These are phyloP conservation scores for Trachemys scripta DNA, from an alignment of 2,113 vertebrate species.

Conservation along the genomic window DNA sequence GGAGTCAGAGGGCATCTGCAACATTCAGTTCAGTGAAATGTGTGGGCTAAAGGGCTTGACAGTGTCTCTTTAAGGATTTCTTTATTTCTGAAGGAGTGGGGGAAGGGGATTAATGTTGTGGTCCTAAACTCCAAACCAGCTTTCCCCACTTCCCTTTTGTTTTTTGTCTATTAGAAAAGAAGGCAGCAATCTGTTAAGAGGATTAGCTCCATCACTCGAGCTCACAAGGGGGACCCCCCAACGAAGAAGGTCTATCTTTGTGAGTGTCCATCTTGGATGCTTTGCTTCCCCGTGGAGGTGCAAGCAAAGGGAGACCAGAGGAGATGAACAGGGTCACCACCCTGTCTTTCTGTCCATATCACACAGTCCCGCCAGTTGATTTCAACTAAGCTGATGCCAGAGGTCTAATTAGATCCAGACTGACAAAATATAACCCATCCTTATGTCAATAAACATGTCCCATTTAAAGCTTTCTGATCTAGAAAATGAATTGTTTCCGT, in stretches of 20 bases:
- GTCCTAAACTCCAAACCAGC: background rate
- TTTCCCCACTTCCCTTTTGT: background rate
- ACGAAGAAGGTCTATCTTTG: background rate
- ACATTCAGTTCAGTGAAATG: background rate
- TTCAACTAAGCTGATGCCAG: background rate
- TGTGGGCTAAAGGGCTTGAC: background rate
- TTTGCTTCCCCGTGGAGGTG: background rate
- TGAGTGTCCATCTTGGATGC: background rate
- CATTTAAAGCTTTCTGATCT: background rate
- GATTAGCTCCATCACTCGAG: constrained; percentile 1
- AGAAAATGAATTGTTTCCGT: background rate
- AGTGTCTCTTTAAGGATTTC: background rate
- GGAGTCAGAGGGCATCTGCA: background rate
- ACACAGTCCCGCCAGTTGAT: background rate
- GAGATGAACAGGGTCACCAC: background rate
- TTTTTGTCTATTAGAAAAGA: background rate
- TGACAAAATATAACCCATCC: background rate
- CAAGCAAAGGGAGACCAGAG: background rate
- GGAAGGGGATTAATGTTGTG: background rate
- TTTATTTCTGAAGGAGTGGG: background rate
- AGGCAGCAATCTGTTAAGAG: background rate
- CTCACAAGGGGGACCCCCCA: background rate
- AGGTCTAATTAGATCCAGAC: background rate
- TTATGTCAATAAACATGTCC: background rate
- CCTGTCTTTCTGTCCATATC: background rate